Conservation (phyloP, 1,140 invertebrate species). For the Brachionus sp. region DNA sequence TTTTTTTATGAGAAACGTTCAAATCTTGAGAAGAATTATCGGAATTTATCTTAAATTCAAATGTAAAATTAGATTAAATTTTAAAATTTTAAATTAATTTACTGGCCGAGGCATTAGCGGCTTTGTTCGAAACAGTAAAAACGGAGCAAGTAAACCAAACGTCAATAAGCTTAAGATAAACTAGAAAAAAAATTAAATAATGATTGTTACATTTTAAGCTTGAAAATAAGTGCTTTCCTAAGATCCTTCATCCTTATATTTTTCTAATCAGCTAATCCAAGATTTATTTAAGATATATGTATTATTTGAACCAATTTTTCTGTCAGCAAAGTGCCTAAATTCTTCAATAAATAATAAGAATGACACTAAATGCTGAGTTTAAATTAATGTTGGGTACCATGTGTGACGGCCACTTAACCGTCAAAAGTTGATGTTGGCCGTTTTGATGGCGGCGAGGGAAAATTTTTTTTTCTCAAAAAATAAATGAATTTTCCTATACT, state of each 20-base stretch:
- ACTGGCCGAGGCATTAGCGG: neutral
- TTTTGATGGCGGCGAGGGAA: no score
- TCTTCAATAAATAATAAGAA: no score
- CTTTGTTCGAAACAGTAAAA: neutral
- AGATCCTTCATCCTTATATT: neutral
- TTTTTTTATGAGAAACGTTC: neutral
- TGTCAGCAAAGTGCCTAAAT: neutral
- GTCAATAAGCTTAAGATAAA: conserved; percentile 5
- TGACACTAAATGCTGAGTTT: no score
- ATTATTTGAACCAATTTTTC: neutral
- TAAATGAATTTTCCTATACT: no score
- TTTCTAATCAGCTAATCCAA: neutral
- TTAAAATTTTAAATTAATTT: neutral
- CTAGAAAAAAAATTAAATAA: conserved; percentile 28
- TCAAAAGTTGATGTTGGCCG: no score
- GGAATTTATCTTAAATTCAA: neutral
- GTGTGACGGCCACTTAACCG: no score
- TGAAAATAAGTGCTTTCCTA: neutral
- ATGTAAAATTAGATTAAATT: neutral
- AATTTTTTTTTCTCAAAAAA: no score
- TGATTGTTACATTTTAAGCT: no score
- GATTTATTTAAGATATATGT: neutral
- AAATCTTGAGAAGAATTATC: neutral
- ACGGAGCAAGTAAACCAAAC: neutral
- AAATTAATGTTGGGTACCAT: no score